Percentiles rank a stretch among this genome's conserved stretches.
Conservation (phyloP, 2,888 invertebrate genomes). For the Eulithis testata region DNA sequence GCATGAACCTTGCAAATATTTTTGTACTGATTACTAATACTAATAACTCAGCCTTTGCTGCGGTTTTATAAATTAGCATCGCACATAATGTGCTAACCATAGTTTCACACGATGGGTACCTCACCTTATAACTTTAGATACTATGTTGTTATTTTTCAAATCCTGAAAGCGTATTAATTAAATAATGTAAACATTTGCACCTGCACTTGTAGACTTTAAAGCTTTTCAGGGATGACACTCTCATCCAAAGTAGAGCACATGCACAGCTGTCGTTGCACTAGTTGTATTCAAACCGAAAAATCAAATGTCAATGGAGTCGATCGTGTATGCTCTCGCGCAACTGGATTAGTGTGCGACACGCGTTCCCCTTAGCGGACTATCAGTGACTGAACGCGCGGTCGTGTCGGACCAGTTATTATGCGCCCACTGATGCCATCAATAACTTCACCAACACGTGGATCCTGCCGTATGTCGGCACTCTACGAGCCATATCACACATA, state of each 20-base stretch:
- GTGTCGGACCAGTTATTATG: slow-evolving; percentile 80
- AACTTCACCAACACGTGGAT: slow-evolving; percentile 79
- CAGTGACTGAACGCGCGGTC: slow-evolving; percentile 74
- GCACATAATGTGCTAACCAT: slow-evolving; percentile 3
- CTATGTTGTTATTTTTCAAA: not conserved
- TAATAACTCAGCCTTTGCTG: slow-evolving; percentile 3
- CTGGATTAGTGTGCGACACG: slow-evolving; percentile 65
- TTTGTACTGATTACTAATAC: slow-evolving; percentile 4
- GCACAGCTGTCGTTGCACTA: slow-evolving; percentile 67
- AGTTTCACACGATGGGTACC: slow-evolving; percentile 7
- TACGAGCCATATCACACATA: slow-evolving; percentile 64
- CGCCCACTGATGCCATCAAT: slow-evolving; percentile 79
- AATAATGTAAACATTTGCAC: slow-evolving; percentile 59
- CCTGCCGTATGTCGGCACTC: slow-evolving; percentile 49
- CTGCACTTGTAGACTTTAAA: slow-evolving; percentile 70
- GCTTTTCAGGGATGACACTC: slow-evolving; percentile 60
- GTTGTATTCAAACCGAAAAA: slow-evolving; percentile 52
- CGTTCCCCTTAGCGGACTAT: slow-evolving; percentile 73
- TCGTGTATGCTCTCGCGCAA: slow-evolving; percentile 74
- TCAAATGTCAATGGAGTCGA: slow-evolving; percentile 54
- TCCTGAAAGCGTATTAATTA: slow-evolving; percentile 19
- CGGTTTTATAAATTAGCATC: slow-evolving; percentile 5
- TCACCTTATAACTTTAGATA: slow-evolving; percentile 6
- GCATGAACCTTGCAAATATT: slow-evolving; percentile 19
- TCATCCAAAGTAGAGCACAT: slow-evolving; percentile 63